Conservation (phyloP, 2,888 invertebrate genomes). For the Cynaeus angustus region DNA sequence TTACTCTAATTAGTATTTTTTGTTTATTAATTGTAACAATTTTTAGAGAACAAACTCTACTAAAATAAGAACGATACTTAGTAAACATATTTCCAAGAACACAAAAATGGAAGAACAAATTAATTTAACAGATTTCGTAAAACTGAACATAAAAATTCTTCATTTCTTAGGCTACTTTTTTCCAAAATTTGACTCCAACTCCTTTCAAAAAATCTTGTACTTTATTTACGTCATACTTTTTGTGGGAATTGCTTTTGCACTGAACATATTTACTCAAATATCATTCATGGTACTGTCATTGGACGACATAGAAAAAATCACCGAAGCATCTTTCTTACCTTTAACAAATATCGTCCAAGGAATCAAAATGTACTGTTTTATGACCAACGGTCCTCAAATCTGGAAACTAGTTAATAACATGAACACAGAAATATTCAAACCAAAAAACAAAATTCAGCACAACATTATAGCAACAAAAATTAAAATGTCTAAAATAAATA, state of each 20-base stretch:
- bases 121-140: not conserved
- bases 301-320: constrained; percentile 8
- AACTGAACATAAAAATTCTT: not conserved
- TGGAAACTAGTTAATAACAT: not conserved
- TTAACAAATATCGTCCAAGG: constrained; percentile 2
- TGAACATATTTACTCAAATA: not conserved
- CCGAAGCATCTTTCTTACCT: constrained; percentile 3
- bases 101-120: not conserved
- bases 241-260: not conserved
- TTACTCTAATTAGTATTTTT: no score
- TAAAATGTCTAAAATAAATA: constrained; percentile 5
- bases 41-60: no score
- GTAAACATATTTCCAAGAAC: no score
- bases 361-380: constrained; percentile 4
- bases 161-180: not conserved
- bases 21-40: no score
- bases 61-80: no score
- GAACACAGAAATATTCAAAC: constrained; percentile 4
- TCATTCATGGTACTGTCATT: not conserved
- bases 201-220: not conserved
- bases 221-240: not conserved
- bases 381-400: not conserved
- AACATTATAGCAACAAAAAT: not conserved
- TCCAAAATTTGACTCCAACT: not conserved
- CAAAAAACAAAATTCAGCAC: not conserved